Percentiles rank a stretch among this genome's conserved stretches.
Conservation (phyloP, 2,797 vertebrate genomes). For the Dendrocincla tyrannina region DNA sequence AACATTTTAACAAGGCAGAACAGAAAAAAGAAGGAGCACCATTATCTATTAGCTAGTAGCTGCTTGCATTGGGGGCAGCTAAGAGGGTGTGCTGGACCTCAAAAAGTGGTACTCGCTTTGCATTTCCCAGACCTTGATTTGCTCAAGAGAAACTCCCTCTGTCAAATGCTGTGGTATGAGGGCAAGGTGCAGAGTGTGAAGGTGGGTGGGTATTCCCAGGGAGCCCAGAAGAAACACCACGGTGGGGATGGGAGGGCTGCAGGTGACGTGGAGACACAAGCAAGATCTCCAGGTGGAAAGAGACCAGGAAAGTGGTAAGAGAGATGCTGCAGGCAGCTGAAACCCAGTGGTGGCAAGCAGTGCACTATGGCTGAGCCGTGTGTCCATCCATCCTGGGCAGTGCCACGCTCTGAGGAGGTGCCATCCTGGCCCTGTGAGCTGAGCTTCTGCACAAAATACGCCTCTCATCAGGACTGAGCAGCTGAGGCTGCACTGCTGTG, state of each 20-base stretch:
- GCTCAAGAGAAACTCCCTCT: not conserved
- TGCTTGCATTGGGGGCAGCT: not conserved
- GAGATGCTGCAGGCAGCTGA: not conserved
- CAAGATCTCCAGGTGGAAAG: not conserved
- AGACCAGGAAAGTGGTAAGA: not conserved
- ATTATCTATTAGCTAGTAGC: not conserved
- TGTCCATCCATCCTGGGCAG: not conserved
- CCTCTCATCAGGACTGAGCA: not conserved
- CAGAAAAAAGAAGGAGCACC: not conserved
- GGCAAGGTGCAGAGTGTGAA: not conserved
- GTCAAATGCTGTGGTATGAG: not conserved
- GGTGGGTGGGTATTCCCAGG: not conserved
- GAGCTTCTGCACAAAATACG: not conserved
- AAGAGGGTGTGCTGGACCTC: accelerated
- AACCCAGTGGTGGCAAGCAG: not conserved
- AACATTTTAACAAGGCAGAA: not conserved
- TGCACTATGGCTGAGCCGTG: not conserved
- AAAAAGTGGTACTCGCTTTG: not conserved
- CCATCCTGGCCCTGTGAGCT: not conserved
- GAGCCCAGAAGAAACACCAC: not conserved
- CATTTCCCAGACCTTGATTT: not conserved
- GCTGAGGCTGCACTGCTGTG: not conserved
- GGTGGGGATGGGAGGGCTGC: not conserved
- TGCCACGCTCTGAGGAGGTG: not conserved
- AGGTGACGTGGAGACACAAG: not conserved